phyloP scores from a whole-genome alignment of 1,140 invertebrate genomes.

The Phenacoccus solenopsis region DNA sequence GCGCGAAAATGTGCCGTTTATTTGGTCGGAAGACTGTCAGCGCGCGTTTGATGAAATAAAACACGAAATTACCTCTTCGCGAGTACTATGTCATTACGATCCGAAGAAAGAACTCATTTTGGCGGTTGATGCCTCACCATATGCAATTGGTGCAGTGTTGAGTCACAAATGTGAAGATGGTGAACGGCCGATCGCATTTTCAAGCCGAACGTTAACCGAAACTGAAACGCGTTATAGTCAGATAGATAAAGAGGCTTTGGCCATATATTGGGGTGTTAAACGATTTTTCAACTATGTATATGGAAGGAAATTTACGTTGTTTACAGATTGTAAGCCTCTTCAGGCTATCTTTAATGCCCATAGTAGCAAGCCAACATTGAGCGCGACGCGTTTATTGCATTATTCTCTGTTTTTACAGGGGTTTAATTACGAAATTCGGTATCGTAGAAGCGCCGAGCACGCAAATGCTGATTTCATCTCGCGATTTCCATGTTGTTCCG shows the following conservation, averaged over 20 bases:
- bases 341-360: constrained; percentile 34
- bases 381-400: constrained; percentile 29
- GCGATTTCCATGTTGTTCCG: constrained; percentile 21
- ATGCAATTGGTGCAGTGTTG: constrained; percentile 29
- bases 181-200: constrained; percentile 29
- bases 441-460: constrained; percentile 27
- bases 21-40: constrained; percentile 22
- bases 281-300: constrained; percentile 38
- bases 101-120: constrained; percentile 27
- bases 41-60: constrained; percentile 22
- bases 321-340: constrained; percentile 39
- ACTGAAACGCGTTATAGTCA: constrained; percentile 32
- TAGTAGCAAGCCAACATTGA: constrained; percentile 28
- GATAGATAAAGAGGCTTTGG: constrained; percentile 38
- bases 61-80: constrained; percentile 13
- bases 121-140: constrained; percentile 29
- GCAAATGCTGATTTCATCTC: constrained; percentile 30
- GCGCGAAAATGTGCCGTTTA: neutral
- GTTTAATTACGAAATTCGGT: constrained; percentile 32
- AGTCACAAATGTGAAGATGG: constrained; percentile 28
- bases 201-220: constrained; percentile 25
- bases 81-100: constrained; percentile 25
- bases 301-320: constrained; percentile 34
- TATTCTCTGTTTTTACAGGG: constrained; percentile 32
- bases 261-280: constrained; percentile 35